Conservation (phyloP, 2,797 vertebrate species). For the Acropternis orthonyx region DNA sequence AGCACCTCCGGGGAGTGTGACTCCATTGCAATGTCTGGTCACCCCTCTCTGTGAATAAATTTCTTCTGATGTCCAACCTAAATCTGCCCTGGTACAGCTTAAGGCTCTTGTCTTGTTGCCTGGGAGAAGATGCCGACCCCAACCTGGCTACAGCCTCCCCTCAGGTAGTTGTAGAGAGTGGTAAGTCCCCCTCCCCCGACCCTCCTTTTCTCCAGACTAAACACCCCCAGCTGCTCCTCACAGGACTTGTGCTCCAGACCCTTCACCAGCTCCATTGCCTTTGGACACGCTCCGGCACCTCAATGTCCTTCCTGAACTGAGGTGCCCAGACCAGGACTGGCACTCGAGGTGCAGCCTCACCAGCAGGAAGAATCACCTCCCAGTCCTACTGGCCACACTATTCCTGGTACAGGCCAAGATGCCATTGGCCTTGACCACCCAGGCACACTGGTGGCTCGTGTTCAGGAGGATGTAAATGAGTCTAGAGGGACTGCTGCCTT, state of each 20-base stretch:
- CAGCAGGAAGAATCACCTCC: not conserved
- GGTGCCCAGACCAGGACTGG: not conserved
- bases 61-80: not conserved
- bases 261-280: fast-evolving
- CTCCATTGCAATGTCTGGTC: not conserved
- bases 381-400: not conserved
- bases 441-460: fast-evolving
- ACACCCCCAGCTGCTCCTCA: not conserved
- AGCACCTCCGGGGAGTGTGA: too few species aligned
- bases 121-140: not conserved
- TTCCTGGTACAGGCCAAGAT: not conserved
- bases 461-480: not conserved
- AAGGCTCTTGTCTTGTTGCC: too few species aligned
- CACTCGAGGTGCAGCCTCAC: fast-evolving
- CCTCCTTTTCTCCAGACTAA: not conserved
- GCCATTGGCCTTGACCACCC: fast-evolving
- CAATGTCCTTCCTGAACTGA: not conserved
- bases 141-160: fast-evolving
- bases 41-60: too few species aligned
- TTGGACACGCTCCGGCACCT: fast-evolving
- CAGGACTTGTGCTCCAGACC: not conserved
- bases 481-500: not conserved
- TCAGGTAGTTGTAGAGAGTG: fast-evolving
- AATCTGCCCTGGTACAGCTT: fast-evolving
- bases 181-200: not conserved